Evolutionary conservation across 2,888 invertebrate species (phyloP).

Genomic region (Parascotia fuliginaria): DNA sequence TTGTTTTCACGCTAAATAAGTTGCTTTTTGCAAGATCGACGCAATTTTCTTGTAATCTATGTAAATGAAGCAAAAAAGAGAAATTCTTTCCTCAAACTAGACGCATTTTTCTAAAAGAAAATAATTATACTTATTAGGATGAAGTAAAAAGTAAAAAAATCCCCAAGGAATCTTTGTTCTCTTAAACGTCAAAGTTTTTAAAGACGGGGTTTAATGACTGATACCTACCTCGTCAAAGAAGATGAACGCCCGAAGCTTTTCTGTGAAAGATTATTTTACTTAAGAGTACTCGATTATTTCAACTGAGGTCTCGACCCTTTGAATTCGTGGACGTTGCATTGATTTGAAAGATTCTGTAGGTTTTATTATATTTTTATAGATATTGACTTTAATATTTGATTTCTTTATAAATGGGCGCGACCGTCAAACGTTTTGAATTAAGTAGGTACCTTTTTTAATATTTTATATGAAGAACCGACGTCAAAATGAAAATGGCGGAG

Average conservation of each 20-base stretch:
- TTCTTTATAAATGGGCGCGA: too few species aligned
- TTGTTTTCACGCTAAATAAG: too few species aligned
- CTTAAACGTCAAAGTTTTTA: conserved; percentile 4
- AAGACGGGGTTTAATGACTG: conserved; percentile 13
- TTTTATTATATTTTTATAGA: not conserved
- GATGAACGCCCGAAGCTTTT: not conserved
- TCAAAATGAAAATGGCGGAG: too few species aligned
- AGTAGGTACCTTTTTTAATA: too few species aligned
- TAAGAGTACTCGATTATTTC: conserved; percentile 7
- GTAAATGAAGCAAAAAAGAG: not conserved
- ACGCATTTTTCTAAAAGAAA: not conserved
- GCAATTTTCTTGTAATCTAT: not conserved
- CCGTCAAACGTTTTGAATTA: too few species aligned
- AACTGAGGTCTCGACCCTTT: not conserved
- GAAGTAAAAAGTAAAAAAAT: not conserved
- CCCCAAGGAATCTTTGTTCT: not conserved
- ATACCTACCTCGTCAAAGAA: conserved; percentile 12
- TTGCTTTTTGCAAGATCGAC: not conserved
- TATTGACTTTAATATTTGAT: too few species aligned
- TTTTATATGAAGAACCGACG: too few species aligned
- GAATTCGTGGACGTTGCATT: too few species aligned
- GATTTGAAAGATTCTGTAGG: too few species aligned
- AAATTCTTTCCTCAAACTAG: not conserved
- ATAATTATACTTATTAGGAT: conserved; percentile 3
- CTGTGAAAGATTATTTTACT: conserved; percentile 14